Percentiles rank a stretch among this genome's conserved stretches.
These are phyloP conservation scores for Atrichornis clamosus DNA, from an alignment of 2,113 vertebrate genomes.

Conservation along the genomic window DNA sequence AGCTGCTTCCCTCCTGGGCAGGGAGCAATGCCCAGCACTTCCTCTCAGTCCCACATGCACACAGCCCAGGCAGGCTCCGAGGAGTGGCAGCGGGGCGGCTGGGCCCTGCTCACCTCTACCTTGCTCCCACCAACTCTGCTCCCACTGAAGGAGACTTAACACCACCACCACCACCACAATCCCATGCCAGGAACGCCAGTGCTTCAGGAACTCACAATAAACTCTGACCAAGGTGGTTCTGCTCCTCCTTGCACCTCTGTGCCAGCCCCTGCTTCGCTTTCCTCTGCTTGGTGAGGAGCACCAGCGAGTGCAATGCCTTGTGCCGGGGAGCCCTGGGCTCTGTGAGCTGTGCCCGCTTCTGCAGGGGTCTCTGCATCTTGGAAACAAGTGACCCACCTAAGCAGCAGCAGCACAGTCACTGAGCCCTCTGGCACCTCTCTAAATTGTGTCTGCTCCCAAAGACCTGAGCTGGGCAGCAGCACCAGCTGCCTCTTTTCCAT, in stretches of 20 bases:
- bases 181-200: background rate
- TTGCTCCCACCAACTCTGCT: background rate
- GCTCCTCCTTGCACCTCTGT: background rate
- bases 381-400: fast-evolving
- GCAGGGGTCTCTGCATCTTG: background rate
- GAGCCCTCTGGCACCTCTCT: background rate
- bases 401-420: too few relatives aligned
- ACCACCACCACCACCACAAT: background rate
- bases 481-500: background rate
- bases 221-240: slow-evolving; percentile 2
- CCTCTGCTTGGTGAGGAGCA: background rate
- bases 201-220: slow-evolving; percentile 30
- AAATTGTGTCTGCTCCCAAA: fast-evolving
- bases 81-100: background rate
- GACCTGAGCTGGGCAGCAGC: background rate
- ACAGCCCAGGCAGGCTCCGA: background rate
- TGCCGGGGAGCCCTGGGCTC: background rate
- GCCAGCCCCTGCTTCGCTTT: background rate
- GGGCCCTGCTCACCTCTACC: background rate
- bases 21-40: background rate
- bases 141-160: background rate
- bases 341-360: background rate
- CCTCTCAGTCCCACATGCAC: background rate
- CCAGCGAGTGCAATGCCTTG: fast-evolving
- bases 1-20: background rate